Conservation (phyloP, 2,113 vertebrate species). For the Nycticebus coucang region DNA sequence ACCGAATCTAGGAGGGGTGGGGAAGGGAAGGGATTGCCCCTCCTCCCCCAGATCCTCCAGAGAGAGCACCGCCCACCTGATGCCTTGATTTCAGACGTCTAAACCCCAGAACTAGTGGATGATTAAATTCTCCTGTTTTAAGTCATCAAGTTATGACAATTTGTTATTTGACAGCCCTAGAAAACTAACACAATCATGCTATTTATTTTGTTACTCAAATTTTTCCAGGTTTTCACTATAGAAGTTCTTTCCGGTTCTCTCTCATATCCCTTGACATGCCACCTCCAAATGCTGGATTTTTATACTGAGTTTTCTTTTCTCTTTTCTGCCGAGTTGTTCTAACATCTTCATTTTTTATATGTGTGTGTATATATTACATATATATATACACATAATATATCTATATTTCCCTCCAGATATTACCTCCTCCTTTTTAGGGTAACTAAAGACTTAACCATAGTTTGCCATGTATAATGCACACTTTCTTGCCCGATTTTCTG, state of each 20-base stretch:
- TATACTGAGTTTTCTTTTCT: neutral
- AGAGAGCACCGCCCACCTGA: accelerated
- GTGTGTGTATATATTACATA: neutral
- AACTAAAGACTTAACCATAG: neutral
- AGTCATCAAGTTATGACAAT: neutral
- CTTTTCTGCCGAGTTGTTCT: neutral
- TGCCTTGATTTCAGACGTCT: neutral
- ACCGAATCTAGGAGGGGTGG: neutral
- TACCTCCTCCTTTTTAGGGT: neutral
- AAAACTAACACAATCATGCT: neutral
- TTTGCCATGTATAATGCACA: too few relatives aligned
- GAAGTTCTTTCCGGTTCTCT: neutral
- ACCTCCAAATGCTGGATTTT: neutral
- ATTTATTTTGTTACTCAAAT: neutral
- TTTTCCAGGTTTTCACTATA: neutral
- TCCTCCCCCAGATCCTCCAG: neutral
- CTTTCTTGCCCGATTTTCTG: too few relatives aligned
- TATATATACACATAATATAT: neutral
- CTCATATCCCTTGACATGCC: neutral
- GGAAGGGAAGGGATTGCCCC: neutral
- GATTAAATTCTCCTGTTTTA: neutral
- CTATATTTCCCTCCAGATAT: neutral
- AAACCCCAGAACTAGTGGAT: neutral
- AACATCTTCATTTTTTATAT: neutral
- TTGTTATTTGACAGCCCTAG: neutral